Conservation (phyloP, 1,140 invertebrate genomes). For the Aphidius gifuensis region DNA sequence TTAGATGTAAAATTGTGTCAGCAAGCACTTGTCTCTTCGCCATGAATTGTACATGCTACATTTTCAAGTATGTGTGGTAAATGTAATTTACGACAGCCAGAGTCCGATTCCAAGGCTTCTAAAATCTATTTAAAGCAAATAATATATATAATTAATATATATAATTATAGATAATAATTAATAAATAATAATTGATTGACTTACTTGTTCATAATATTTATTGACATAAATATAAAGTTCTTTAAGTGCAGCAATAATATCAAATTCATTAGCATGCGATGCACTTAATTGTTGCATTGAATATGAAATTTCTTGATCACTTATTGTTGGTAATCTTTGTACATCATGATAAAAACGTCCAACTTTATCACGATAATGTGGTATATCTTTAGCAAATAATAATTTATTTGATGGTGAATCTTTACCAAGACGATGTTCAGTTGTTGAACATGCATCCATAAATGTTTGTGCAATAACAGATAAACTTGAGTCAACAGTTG, state of each 20-base stretch:
- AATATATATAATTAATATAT: no score
- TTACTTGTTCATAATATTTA: conserved; percentile 89
- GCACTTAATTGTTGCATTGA: conserved; percentile 88
- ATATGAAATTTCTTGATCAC: conserved; percentile 88
- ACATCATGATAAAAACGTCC: conserved; percentile 84
- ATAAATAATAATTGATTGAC: conserved; percentile 30
- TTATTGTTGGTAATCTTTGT: conserved; percentile 79
- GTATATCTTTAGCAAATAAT: conserved; percentile 91
- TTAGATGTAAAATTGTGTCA: conserved; percentile 39
- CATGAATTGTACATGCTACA: conserved; percentile 84
- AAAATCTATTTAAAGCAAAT: conserved; percentile 59
- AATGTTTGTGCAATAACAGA: conserved; percentile 95
- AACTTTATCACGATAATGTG: conserved; percentile 83
- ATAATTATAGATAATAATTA: no score
- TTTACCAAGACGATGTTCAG: conserved; percentile 85
- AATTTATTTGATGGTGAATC: conserved; percentile 94
- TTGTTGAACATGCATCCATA: conserved; percentile 91
- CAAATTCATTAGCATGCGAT: conserved; percentile 83
- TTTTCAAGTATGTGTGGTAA: conserved; percentile 85
- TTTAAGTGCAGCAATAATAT: conserved; percentile 85
- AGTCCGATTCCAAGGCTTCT: conserved; percentile 78
- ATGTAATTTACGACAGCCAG: conserved; percentile 80
- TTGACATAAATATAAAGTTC: conserved; percentile 92
- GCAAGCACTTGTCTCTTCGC: conserved; percentile 62
- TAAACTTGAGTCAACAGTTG: conserved; percentile 86